Conservation (phyloP, 1,140 invertebrate genomes). For the Tetragonula clypearis region DNA sequence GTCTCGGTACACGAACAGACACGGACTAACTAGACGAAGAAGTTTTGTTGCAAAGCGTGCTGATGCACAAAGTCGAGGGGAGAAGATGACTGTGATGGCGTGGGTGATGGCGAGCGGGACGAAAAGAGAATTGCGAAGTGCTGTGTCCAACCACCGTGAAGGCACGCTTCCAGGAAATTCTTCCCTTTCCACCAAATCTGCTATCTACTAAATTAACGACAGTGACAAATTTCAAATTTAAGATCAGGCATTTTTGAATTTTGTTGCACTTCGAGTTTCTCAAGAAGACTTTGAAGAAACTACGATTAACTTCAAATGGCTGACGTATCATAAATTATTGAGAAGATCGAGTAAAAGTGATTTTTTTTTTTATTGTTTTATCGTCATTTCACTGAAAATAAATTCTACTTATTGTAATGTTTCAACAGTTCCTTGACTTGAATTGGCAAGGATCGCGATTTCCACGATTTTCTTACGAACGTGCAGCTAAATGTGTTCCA, state of each 20-base stretch:
- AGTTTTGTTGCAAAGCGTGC: conserved; percentile 62
- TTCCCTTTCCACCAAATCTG: conserved; percentile 72
- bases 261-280: not conserved
- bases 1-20: conserved; percentile 48
- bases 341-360: not conserved
- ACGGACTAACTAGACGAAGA: conserved; percentile 68
- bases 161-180: conserved; percentile 79
- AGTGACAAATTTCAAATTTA: conserved; percentile 23
- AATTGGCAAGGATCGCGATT: not conserved
- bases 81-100: conserved; percentile 61
- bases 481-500: conserved; percentile 46
- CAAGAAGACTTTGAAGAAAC: not conserved
- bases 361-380: not conserved
- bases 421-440: not conserved
- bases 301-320: not conserved
- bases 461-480: conserved; percentile 22
- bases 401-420: not conserved
- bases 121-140: conserved; percentile 77
- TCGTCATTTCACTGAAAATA: too few relatives aligned
- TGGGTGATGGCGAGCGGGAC: conserved; percentile 62
- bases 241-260: not conserved
- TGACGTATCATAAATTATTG: not conserved
- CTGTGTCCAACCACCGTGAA: conserved; percentile 77
- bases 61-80: conserved; percentile 63
- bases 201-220: conserved; percentile 30